Percentiles rank a stretch among this genome's conserved stretches.
Conservation (phyloP, 1,140 invertebrate genomes). For the Bombus balteatus region DNA sequence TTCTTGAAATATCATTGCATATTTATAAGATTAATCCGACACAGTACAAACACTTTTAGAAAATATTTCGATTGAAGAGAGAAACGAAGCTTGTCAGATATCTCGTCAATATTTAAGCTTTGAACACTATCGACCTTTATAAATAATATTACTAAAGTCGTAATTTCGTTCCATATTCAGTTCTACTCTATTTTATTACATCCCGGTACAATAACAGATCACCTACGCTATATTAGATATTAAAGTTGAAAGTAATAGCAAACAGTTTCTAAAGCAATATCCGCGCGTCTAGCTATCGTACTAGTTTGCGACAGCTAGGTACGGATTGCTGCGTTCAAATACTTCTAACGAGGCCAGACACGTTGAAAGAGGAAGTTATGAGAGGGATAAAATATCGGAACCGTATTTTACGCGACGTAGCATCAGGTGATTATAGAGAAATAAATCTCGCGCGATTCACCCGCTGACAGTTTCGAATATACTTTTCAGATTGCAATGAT, state of each 20-base stretch:
- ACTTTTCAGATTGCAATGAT: conserved; percentile 6
- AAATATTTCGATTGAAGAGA: too few relatives aligned
- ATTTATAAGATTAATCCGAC: too few relatives aligned
- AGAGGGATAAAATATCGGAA: conserved; percentile 4
- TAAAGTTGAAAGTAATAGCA: neutral
- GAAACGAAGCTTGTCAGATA: too few relatives aligned
- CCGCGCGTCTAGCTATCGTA: neutral
- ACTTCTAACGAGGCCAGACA: neutral
- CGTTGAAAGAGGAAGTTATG: neutral
- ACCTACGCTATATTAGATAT: neutral
- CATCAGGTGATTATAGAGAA: neutral
- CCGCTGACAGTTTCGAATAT: neutral
- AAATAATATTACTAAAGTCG: too few relatives aligned
- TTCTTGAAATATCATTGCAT: too few relatives aligned
- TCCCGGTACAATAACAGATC: neutral
- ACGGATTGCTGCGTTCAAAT: neutral
- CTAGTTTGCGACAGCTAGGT: neutral
- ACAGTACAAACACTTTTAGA: too few relatives aligned
- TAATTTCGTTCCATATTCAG: too few relatives aligned
- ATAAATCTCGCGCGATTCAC: conserved; percentile 20
- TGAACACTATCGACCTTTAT: too few relatives aligned
- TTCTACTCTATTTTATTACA: neutral
- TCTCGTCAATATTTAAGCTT: too few relatives aligned
- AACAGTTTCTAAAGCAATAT: conserved; percentile 3
- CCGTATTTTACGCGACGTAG: conserved; percentile 1